phyloP scores from a whole-genome alignment of 2,113 vertebrate genomes.

The Brienomyrus longianalis region DNA sequence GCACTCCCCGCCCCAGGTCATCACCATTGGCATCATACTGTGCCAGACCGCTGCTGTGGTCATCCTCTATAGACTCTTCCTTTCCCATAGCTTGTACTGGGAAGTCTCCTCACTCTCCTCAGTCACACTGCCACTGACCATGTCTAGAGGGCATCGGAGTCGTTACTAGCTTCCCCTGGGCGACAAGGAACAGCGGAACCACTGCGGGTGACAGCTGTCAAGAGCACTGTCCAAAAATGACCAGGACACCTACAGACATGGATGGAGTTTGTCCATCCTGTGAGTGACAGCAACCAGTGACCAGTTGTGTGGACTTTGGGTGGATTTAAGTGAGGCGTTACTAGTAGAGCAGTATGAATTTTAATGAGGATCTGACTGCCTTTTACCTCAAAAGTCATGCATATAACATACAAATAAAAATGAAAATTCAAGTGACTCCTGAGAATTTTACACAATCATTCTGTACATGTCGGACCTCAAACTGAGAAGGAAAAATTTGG shows the following conservation, averaged over 20 bases:
- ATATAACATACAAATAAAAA: background rate
- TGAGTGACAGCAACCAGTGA: background rate
- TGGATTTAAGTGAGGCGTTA: background rate
- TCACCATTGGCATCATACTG: conserved; percentile 83
- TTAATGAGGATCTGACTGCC: background rate
- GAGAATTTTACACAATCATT: background rate
- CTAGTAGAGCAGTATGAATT: background rate
- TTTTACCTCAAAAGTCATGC: background rate
- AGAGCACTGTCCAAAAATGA: background rate
- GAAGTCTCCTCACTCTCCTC: conserved; percentile 94
- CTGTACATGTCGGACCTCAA: background rate
- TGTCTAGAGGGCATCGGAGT: conserved; percentile 74
- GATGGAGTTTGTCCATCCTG: background rate
- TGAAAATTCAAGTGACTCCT: background rate
- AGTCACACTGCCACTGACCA: conserved; percentile 82
- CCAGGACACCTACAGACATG: background rate
- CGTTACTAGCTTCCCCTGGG: conserved; percentile 52
- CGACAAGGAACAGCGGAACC: background rate
- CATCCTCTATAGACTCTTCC: conserved; percentile 86
- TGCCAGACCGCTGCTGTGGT: conserved; percentile 88
- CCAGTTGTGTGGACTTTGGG: background rate
- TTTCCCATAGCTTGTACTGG: conserved; percentile 93
- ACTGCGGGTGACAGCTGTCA: background rate
- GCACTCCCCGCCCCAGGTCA: conserved; percentile 57
- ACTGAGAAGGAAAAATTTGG: background rate